These are phyloP conservation scores for Xestia xanthographa DNA, from an alignment of 2,888 invertebrate species.

Conservation along the genomic window DNA sequence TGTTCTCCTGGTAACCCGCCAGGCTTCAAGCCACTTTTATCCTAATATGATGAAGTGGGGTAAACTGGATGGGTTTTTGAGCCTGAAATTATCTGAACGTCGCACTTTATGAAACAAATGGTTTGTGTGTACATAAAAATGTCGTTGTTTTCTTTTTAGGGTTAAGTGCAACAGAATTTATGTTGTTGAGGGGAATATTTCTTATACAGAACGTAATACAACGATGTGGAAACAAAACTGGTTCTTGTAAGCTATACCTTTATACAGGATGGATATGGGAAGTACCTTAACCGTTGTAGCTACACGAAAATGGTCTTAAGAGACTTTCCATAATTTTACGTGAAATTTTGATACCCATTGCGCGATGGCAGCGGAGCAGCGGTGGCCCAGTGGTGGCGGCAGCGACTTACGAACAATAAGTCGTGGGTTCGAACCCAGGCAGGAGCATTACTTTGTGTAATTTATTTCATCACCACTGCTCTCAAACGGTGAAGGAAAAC, in stretches of 20 bases:
- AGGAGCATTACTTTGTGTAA: no score
- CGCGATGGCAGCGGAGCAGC: no score
- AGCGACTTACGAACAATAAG: no score
- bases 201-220: not conserved
- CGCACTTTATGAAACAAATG: conserved; percentile 33
- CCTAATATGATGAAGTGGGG: conserved; percentile 47
- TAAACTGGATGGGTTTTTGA: conserved; percentile 46
- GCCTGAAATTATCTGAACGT: conserved; percentile 44
- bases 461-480: no score
- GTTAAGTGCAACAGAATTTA: conserved; percentile 36
- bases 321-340: no score
- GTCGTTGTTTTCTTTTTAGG: conserved; percentile 41
- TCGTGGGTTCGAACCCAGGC: no score
- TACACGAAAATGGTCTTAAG: no score
- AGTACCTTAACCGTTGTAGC: no score
- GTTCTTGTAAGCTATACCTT: not conserved
- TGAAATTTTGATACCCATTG: no score
- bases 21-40: conserved; percentile 45
- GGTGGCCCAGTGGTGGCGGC: no score
- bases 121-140: conserved; percentile 25
- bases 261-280: no score
- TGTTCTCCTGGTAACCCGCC: conserved; percentile 47
- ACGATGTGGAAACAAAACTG: not conserved
- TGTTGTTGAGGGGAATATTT: conserved; percentile 6
- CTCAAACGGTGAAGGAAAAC: no score